Evolutionary conservation across 2,888 invertebrate species (phyloP).

Genomic region (Dryadula phaetusa): DNA sequence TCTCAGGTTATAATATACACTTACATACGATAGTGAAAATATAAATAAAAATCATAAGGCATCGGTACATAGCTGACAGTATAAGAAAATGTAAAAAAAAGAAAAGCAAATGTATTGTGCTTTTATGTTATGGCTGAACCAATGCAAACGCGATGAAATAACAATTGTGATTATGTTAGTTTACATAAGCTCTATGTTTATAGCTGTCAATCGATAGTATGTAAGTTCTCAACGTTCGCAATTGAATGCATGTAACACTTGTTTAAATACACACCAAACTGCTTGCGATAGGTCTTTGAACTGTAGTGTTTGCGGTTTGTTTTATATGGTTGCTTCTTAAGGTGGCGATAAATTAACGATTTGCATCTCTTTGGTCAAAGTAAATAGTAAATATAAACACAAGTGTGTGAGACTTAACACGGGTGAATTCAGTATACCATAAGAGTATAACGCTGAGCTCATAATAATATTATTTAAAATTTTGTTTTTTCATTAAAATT

Average conservation of each 20-base stretch:
- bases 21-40: too few species aligned
- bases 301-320: slow-evolving; percentile 77
- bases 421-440: slow-evolving; percentile 40
- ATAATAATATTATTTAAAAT: neutral
- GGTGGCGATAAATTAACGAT: slow-evolving; percentile 82
- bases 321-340: slow-evolving; percentile 78
- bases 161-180: slow-evolving; percentile 43
- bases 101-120: slow-evolving; percentile 20
- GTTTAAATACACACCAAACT: slow-evolving; percentile 75
- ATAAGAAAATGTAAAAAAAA: too few species aligned
- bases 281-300: slow-evolving; percentile 81
- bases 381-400: slow-evolving; percentile 72
- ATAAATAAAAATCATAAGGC: neutral
- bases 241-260: slow-evolving; percentile 67
- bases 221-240: slow-evolving; percentile 62
- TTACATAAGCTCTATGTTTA: slow-evolving; percentile 42
- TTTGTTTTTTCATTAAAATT: neutral
- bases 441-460: slow-evolving; percentile 32
- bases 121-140: slow-evolving; percentile 24
- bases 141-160: slow-evolving; percentile 29
- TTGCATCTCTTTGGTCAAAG: slow-evolving; percentile 74
- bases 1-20: too few species aligned
- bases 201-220: slow-evolving; percentile 48
- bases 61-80: slow-evolving; percentile 1
- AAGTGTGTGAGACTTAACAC: slow-evolving; percentile 65